These are phyloP conservation scores for Argyrosomus japonicus DNA, from an alignment of 2,113 vertebrate genomes.

Conservation along the genomic window DNA sequence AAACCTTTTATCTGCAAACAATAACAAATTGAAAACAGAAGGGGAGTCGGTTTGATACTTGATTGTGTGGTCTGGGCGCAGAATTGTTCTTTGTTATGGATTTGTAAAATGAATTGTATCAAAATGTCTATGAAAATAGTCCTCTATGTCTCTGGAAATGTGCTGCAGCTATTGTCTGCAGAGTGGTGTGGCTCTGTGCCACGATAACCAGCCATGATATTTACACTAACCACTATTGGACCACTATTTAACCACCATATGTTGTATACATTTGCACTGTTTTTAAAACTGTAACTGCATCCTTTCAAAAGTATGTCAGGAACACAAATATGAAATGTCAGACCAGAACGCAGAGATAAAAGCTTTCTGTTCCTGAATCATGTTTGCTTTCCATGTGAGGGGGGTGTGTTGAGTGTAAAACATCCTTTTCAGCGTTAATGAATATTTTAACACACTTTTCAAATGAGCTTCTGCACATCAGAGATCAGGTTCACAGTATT, in stretches of 20 bases:
- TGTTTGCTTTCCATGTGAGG: background rate
- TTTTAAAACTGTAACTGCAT: constrained; percentile 32
- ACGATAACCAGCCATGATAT: constrained; percentile 61
- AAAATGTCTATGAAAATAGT: constrained; percentile 36
- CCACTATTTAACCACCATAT: constrained; percentile 44
- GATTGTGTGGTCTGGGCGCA: constrained; percentile 60
- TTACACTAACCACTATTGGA: constrained; percentile 39
- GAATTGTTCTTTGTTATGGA: constrained; percentile 51
- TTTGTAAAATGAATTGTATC: constrained; percentile 47
- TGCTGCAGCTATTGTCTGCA: constrained; percentile 50
- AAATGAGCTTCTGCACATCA: background rate
- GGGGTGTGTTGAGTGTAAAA: background rate
- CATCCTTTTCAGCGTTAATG: background rate
- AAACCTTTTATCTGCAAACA: constrained; percentile 71
- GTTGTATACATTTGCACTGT: constrained; percentile 41
- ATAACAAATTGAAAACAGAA: constrained; percentile 72
- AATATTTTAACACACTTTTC: background rate
- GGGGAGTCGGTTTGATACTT: constrained; percentile 39
- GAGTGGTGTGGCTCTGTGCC: constrained; percentile 34
- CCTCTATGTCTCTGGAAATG: constrained; percentile 43
- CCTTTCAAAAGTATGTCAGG: constrained; percentile 28
- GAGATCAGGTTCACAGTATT: background rate
- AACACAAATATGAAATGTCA: constrained; percentile 2
- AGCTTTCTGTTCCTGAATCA: constrained; percentile 4
- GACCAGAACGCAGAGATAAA: background rate